Conservation (phyloP, 2,888 invertebrate genomes). For the Acronicta alni region DNA sequence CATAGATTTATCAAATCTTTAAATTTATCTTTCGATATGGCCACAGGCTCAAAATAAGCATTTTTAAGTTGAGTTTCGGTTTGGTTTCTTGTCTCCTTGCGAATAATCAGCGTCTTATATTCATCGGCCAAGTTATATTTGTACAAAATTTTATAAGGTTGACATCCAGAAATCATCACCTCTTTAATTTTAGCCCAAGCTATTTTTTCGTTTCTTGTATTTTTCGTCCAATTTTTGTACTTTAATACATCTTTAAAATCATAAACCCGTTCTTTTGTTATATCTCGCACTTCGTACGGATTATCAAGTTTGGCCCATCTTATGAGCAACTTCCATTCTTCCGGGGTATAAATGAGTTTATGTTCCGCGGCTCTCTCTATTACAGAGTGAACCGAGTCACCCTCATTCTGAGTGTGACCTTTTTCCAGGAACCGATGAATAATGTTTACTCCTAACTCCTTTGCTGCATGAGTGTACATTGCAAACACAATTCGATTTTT, state of each 20-base stretch:
- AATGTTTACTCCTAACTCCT: background rate
- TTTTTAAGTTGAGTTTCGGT: too few species aligned
- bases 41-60: too few species aligned
- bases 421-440: constrained; percentile 47
- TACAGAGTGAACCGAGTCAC: constrained; percentile 46
- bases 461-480: too few species aligned
- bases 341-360: constrained; percentile 44
- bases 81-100: too few species aligned
- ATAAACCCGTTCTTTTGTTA: background rate
- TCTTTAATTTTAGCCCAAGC: background rate
- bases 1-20: too few species aligned
- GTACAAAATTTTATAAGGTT: background rate
- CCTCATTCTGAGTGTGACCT: constrained; percentile 55
- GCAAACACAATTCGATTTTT: too few species aligned
- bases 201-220: background rate
- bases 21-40: too few species aligned
- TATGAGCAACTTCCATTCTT: background rate
- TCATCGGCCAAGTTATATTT: too few species aligned
- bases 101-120: too few species aligned
- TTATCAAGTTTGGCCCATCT: background rate
- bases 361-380: constrained; percentile 40
- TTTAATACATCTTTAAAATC: background rate
- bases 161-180: too few species aligned
- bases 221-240: background rate
- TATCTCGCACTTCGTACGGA: background rate